Percentiles rank a stretch among this genome's conserved stretches.
phyloP scores from a whole-genome alignment of 2,113 vertebrate species.

The Mungos mungo region DNA sequence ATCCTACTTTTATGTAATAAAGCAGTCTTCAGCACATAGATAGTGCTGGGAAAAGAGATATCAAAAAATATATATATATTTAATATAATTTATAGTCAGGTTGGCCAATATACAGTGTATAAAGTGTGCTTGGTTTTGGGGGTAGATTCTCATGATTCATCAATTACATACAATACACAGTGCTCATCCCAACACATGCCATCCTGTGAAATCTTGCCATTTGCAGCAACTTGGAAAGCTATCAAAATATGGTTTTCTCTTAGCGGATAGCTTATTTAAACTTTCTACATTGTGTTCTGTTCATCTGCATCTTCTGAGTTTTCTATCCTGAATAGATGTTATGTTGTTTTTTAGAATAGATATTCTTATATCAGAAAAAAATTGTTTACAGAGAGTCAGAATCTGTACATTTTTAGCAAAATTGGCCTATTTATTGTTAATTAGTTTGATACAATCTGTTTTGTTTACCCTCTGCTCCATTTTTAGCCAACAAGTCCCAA shows the following conservation, averaged over 20 bases:
- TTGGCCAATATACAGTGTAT: no score
- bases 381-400: neutral
- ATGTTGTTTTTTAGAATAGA: constrained; percentile 39
- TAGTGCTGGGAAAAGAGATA: neutral
- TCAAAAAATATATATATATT: neutral
- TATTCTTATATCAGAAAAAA: constrained; percentile 17
- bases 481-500: constrained; percentile 97
- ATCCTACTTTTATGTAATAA: neutral
- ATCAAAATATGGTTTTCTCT: neutral
- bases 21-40: neutral
- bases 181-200: no score
- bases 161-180: no score
- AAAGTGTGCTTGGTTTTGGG: no score
- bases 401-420: constrained; percentile 26
- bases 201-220: no score
- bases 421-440: constrained; percentile 32
- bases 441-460: constrained; percentile 45
- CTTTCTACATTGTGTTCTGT: neutral
- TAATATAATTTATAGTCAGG: no score
- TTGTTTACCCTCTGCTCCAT: constrained; percentile 63
- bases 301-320: constrained; percentile 13
- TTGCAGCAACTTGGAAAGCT: neutral
- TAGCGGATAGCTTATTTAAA: neutral
- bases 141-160: no score
- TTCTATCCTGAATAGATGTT: neutral